Percentiles rank a stretch among this genome's conserved stretches.
These are phyloP conservation scores for Montifringilla adamsi DNA, from an alignment of 2,113 vertebrate species.

Conservation along the genomic window DNA sequence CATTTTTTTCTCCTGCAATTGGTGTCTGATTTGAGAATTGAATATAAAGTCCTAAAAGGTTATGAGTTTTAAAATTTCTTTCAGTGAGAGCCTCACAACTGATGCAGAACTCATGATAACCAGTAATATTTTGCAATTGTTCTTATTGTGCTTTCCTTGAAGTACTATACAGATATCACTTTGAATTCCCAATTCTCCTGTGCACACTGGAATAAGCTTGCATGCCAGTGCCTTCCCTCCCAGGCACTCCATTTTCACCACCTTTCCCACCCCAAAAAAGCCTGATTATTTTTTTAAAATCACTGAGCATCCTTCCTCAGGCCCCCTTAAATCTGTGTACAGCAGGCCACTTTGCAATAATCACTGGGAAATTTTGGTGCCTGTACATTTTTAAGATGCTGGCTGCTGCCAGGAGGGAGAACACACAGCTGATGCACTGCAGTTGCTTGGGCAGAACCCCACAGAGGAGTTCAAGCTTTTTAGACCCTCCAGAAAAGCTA, in stretches of 20 bases:
- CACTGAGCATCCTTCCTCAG: background rate
- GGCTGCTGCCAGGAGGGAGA: background rate
- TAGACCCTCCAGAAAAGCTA: background rate
- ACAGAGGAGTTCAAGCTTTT: background rate
- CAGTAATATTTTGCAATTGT: background rate
- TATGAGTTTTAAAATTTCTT: background rate
- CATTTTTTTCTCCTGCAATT: background rate
- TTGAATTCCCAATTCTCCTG: background rate
- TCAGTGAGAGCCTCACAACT: background rate
- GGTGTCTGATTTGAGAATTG: background rate
- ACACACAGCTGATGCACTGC: rapidly evolving
- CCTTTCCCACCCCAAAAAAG: background rate
- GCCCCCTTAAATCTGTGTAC: background rate
- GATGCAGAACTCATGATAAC: background rate
- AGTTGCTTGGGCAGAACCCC: background rate
- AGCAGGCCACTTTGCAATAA: background rate
- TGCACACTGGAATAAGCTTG: background rate
- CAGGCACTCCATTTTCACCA: background rate
- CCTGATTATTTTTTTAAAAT: background rate
- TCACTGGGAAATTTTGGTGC: background rate
- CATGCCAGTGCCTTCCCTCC: background rate
- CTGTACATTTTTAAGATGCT: background rate
- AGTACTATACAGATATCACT: background rate
- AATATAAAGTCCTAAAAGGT: background rate
- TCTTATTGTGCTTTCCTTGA: background rate